phyloP scores from a whole-genome alignment of 2,797 vertebrate species.

The Columba guinea region DNA sequence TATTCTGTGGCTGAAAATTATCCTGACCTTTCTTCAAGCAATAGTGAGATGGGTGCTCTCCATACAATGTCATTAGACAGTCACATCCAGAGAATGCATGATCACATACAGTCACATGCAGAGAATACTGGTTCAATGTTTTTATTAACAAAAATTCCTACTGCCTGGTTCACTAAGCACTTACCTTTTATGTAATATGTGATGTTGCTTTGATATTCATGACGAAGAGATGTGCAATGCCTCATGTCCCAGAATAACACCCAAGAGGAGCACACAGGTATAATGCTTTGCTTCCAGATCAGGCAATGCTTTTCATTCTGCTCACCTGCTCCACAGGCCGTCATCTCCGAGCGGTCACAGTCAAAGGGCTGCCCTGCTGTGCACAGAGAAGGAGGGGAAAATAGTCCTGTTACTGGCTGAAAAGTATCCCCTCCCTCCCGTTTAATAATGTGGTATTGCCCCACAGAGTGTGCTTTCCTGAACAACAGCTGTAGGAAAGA shows the following conservation, averaged over 20 bases:
- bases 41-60: background rate
- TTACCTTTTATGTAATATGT: background rate
- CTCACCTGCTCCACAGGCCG: background rate
- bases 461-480: background rate
- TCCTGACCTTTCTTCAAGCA: slow-evolving; percentile 2
- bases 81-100: background rate
- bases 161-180: slow-evolving; percentile 12
- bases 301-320: background rate
- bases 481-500: background rate
- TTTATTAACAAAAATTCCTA: slow-evolving; percentile 28
- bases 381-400: background rate
- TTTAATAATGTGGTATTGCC: background rate
- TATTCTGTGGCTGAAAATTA: background rate
- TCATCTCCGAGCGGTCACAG: background rate
- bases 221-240: background rate
- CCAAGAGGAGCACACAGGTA: background rate
- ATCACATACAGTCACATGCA: background rate
- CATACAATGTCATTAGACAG: background rate
- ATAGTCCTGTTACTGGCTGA: background rate
- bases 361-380: background rate
- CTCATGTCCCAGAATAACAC: background rate
- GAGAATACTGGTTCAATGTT: background rate
- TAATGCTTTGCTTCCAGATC: background rate
- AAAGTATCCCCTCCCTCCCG: background rate
- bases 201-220: background rate